A percentile compares a stretch with the other conserved stretches of the same genome.
phyloP scores from a whole-genome alignment of 1,140 invertebrate genomes.

The Ooceraea biroi region DNA sequence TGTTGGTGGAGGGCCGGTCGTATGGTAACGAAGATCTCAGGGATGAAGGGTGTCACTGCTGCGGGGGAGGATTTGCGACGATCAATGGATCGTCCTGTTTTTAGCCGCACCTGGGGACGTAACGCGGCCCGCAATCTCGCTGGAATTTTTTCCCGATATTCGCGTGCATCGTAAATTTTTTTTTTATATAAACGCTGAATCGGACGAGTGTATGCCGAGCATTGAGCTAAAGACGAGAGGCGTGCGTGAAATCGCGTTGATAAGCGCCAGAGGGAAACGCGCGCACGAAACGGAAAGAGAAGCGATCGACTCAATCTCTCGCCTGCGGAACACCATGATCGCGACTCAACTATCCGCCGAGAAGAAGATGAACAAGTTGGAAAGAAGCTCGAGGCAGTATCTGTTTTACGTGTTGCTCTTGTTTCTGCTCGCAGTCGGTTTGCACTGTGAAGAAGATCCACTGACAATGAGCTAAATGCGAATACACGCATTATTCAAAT shows the following conservation, averaged over 20 bases:
- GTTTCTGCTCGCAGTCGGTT: neutral
- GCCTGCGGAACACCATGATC: neutral
- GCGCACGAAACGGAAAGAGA: neutral
- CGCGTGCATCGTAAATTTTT: neutral
- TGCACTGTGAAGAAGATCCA: neutral
- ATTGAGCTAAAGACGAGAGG: conserved; percentile 1
- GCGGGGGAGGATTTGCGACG: neutral
- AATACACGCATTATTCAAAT: neutral
- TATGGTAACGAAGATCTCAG: conserved; percentile 31
- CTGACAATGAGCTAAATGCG: neutral
- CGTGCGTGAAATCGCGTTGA: neutral
- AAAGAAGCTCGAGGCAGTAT: neutral
- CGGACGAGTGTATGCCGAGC: neutral
- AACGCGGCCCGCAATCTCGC: conserved; percentile 25
- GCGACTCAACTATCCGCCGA: neutral
- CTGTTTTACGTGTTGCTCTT: neutral
- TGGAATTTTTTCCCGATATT: conserved; percentile 25
- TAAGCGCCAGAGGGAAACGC: neutral
- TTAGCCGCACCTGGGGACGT: neutral
- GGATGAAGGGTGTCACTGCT: neutral
- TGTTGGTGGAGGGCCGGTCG: neutral
- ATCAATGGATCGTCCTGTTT: conserved; percentile 27
- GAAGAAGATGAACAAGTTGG: neutral
- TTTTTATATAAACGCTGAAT: neutral
- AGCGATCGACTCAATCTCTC: neutral